phyloP scores from a whole-genome alignment of 2,113 vertebrate genomes.

The Agelaius tricolor region DNA sequence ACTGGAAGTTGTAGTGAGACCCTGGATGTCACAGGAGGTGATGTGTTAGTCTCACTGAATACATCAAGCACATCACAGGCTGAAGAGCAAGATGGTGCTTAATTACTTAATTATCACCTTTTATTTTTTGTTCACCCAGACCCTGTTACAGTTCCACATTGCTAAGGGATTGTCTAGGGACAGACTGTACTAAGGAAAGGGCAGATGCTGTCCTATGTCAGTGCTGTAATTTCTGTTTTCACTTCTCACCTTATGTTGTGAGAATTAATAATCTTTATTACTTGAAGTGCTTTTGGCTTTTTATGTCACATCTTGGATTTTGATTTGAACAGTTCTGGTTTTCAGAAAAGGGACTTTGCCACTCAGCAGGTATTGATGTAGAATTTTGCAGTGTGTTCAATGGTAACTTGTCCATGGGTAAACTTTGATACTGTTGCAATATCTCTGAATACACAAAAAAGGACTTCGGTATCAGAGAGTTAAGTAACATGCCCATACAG shows the following conservation, averaged over 20 bases:
- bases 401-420: neutral
- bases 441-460: neutral
- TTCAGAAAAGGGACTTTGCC: neutral
- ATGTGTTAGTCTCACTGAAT: neutral
- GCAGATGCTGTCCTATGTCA: neutral
- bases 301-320: neutral
- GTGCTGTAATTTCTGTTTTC: neutral
- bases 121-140: neutral
- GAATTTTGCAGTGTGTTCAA: neutral
- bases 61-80: neutral
- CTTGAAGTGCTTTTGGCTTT: neutral
- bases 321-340: neutral
- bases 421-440: neutral
- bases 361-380: neutral
- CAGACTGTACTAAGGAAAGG: neutral
- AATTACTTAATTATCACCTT: constrained; percentile 53
- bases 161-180: neutral
- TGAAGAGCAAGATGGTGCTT: neutral
- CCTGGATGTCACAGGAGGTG: neutral
- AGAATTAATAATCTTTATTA: neutral
- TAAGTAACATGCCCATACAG: accelerated
- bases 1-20: neutral
- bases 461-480: neutral
- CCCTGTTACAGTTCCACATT: neutral
- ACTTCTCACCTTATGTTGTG: neutral